A percentile compares a stretch with the other conserved stretches of the same genome.
Conservation (phyloP, 2,113 vertebrate genomes). For the Chiloscyllium plagiosum region DNA sequence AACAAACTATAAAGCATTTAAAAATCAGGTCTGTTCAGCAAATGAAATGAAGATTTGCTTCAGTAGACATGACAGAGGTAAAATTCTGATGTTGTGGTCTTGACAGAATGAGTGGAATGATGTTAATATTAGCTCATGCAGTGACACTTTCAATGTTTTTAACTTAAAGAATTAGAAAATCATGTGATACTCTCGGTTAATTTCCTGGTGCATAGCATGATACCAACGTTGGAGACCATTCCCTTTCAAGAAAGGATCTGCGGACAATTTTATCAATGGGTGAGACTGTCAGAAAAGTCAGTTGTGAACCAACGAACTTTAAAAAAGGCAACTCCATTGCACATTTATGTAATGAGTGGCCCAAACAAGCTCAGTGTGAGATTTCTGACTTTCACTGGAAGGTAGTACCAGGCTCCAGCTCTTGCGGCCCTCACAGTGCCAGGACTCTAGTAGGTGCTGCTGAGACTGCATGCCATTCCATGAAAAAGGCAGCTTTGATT, state of each 20-base stretch:
- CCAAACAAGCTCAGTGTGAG: too few relatives aligned
- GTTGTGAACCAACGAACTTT: too few relatives aligned
- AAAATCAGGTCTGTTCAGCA: neutral
- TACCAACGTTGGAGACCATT: neutral
- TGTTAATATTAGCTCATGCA: neutral
- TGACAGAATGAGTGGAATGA: neutral
- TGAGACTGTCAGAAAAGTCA: too few relatives aligned
- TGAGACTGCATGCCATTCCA: too few relatives aligned
- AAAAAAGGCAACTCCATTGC: too few relatives aligned
- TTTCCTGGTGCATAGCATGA: neutral
- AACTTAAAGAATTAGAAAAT: neutral
- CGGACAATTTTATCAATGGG: neutral
- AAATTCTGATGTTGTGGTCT: neutral
- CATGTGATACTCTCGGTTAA: neutral
- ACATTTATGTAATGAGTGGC: too few relatives aligned
- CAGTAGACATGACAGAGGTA: neutral
- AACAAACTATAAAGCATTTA: neutral
- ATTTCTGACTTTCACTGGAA: too few relatives aligned
- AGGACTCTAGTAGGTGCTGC: too few relatives aligned
- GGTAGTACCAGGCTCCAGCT: too few relatives aligned
- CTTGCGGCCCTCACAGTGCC: too few relatives aligned
- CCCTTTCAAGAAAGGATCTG: neutral
- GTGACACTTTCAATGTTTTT: neutral
- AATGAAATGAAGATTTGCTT: neutral
- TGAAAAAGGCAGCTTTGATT: too few relatives aligned